Evolutionary conservation across 2,888 invertebrate genomes (phyloP).

Genomic region (Myopa testacea): DNA sequence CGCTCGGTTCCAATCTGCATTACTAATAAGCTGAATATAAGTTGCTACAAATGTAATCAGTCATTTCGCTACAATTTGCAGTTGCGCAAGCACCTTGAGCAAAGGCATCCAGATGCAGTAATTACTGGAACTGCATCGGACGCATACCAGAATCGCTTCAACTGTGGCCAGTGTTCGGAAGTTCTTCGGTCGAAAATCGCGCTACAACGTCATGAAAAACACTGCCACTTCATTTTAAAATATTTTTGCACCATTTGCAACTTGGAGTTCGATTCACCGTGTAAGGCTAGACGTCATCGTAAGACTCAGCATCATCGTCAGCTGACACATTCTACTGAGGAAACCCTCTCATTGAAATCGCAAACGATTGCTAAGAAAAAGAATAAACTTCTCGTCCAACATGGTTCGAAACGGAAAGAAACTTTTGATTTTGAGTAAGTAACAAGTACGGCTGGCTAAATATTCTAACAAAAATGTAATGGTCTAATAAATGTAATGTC

Average conservation of each 20-base stretch:
- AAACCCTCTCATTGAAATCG: constrained; percentile 57
- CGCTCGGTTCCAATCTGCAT: constrained; percentile 85
- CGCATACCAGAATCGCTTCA: constrained; percentile 74
- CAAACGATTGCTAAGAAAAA: constrained; percentile 17
- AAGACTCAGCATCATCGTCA: constrained; percentile 75
- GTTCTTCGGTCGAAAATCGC: constrained; percentile 74
- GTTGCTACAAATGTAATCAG: constrained; percentile 76
- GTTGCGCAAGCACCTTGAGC: constrained; percentile 69
- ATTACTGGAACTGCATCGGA: constrained; percentile 72
- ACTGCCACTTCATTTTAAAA: constrained; percentile 72
- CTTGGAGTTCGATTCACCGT: constrained; percentile 73
- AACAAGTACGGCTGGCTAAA: no score
- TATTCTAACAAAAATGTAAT: no score
- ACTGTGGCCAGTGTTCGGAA: constrained; percentile 73
- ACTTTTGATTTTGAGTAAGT: constrained; percentile 49
- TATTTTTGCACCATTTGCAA: constrained; percentile 79
- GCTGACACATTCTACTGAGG: constrained; percentile 69
- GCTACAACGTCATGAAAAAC: constrained; percentile 76
- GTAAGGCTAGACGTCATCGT: constrained; percentile 76
- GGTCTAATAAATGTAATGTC: no score
- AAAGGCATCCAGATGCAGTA: constrained; percentile 73
- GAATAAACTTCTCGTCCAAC: background rate
- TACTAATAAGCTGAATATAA: constrained; percentile 74
- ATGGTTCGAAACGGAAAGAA: constrained; percentile 34
- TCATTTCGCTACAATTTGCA: constrained; percentile 82